Percentiles rank a stretch among this genome's conserved stretches.
Conservation (phyloP, 2,888 invertebrate species). For the Diplazon laetatorius region DNA sequence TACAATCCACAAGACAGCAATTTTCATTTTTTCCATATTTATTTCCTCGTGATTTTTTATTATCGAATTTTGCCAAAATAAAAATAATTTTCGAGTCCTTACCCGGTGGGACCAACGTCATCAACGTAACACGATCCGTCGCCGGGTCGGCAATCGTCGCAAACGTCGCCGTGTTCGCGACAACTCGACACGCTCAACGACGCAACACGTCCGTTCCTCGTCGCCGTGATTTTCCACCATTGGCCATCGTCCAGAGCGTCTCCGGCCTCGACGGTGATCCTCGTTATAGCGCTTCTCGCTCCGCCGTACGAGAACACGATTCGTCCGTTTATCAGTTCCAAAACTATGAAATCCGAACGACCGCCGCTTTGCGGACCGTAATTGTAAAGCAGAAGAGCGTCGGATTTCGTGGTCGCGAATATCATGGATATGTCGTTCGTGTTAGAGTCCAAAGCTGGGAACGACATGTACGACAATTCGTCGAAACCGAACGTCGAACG, state of each 20-base stretch:
- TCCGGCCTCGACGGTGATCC: slow-evolving; percentile 87
- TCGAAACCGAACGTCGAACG: slow-evolving; percentile 94
- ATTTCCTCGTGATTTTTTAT: not conserved
- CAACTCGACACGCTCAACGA: slow-evolving; percentile 92
- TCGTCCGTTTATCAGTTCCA: slow-evolving; percentile 93
- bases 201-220: slow-evolving; percentile 93
- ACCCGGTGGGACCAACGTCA: slow-evolving; percentile 95
- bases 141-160: slow-evolving; percentile 93
- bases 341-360: slow-evolving; percentile 95
- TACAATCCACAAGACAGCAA: too few relatives aligned
- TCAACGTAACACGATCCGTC: slow-evolving; percentile 92
- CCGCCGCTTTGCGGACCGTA: slow-evolving; percentile 94
- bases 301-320: slow-evolving; percentile 96
- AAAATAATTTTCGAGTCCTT: slow-evolving; percentile 76
- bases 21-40: not conserved
- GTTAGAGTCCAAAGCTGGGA: slow-evolving; percentile 92
- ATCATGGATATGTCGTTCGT: slow-evolving; percentile 96
- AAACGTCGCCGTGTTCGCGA: slow-evolving; percentile 93
- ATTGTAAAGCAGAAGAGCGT: slow-evolving; percentile 95
- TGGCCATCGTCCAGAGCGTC: slow-evolving; percentile 90
- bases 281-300: slow-evolving; percentile 93
- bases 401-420: slow-evolving; percentile 94
- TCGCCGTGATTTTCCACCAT: slow-evolving; percentile 96
- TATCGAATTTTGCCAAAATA: too few relatives aligned
- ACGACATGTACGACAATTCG: slow-evolving; percentile 94